Base-by-base conservation (phyloP, 2,888 invertebrate species). In the Heterodera filipjevi region DNA sequence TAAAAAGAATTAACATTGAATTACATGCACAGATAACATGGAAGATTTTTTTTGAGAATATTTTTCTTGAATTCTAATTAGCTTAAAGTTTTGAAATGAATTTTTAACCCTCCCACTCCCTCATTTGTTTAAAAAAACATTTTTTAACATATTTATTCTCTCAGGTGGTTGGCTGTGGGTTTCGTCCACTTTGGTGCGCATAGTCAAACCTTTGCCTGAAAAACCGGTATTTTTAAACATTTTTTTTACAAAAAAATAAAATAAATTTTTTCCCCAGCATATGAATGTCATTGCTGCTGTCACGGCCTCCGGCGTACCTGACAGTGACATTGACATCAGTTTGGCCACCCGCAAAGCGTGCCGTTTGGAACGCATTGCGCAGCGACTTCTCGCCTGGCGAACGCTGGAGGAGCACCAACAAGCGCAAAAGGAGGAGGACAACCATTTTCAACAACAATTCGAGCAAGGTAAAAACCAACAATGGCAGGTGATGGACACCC, bases 91-190 rank as follows among this genome's bases (percentile, higher is more conserved):
- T n/a, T n/a, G n/a, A n/a, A n/a, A n/a, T n/a, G n/a, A n/a, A n/a
- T n/a, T n/a, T n/a, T n/a, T n/a, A n/a, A n/a, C n/a, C n/a, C n/a
- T n/a, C n/a, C n/a, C n/a, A n/a, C n/a, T n/a, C n/a, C n/a, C n/a
- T n/a, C n/a, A n/a, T n/a, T n/a, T n/a, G n/a, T n/a, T n/a, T n/a
- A n/a, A n/a, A n/a, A n/a, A 39, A 71, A n/a, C 10, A 39, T 39
- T 10, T 39, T 39, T 39, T 39, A 2, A 39, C 10, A 3, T 39
- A 39, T 39, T 22, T n/a, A 53, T 49, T 5, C 3, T 72, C 16
- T n/a, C 59, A 70, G 81, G 84, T 71, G 83, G 83, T 53, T 83
- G 83, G 83, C 33, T 80, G 39, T 83, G 83, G 83, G 32, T 82
- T 16, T 84, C 84, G n/a, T 77, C 81, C 19, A 81, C 79, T 27